A percentile compares a stretch with the other conserved stretches of the same genome.
These are phyloP conservation scores for Monopis laevigella DNA, from an alignment of 2,888 invertebrate genomes.

Conservation along the genomic window DNA sequence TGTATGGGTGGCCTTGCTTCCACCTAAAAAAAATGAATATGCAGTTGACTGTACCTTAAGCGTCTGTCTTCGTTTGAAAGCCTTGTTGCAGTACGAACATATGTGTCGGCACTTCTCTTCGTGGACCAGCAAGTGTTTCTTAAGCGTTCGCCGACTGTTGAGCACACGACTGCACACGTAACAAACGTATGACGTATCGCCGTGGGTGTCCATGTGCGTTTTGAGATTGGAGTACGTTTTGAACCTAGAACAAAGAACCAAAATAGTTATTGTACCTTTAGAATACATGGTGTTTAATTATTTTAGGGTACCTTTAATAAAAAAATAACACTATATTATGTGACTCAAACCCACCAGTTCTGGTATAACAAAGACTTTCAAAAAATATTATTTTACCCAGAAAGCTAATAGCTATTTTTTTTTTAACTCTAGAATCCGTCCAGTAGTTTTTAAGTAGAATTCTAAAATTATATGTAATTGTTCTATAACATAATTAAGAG, in stretches of 20 bases:
- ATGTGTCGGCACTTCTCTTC: constrained; percentile 61
- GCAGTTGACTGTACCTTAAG: constrained; percentile 57
- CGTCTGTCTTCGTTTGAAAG: constrained; percentile 61
- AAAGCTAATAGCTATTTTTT: no score
- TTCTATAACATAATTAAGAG: no score
- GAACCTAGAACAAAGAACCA: constrained; percentile 37
- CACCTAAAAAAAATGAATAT: neutral
- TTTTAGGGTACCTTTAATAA: neutral
- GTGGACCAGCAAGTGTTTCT: constrained; percentile 63
- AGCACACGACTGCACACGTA: constrained; percentile 59
- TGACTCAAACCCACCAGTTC: no score
- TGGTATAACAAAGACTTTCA: no score
- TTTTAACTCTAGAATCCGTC: no score
- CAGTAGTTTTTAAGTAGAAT: no score
- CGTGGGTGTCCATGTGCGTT: constrained; percentile 66
- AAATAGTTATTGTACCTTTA: no score
- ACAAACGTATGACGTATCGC: constrained; percentile 62
- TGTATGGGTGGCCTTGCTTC: no score
- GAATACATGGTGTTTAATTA: no score
- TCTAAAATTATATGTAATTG: no score
- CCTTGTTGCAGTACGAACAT: constrained; percentile 64
- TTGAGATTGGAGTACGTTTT: constrained; percentile 65
- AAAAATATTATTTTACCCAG: no score
- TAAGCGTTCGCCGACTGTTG: constrained; percentile 61
- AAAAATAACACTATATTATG: neutral